Evolutionary conservation across 2,113 vertebrate genomes (phyloP).

Genomic region (Scalopus aquaticus): DNA sequence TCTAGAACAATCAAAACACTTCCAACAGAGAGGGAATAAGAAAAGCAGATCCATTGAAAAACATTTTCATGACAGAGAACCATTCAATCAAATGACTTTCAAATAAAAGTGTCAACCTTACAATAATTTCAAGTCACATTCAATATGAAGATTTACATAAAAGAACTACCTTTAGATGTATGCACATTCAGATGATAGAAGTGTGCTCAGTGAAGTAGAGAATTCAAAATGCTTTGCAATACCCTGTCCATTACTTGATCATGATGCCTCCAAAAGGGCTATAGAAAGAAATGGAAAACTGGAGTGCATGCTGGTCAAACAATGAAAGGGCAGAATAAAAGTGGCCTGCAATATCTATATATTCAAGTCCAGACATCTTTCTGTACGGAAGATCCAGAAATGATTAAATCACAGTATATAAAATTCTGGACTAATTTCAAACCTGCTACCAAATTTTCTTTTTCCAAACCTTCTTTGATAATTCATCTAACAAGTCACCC

Average conservation of each 20-base stretch:
- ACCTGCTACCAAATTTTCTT: background rate
- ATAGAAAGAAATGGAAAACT: background rate
- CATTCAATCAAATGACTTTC: conserved; percentile 41
- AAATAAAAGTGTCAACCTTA: background rate
- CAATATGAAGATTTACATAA: conserved; percentile 44
- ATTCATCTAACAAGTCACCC: background rate
- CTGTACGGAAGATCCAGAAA: background rate
- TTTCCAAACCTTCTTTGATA: background rate
- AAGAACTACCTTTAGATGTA: background rate
- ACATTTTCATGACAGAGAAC: conserved; percentile 43
- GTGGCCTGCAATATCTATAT: background rate
- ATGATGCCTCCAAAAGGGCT: background rate
- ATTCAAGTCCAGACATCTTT: background rate
- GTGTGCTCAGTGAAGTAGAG: conserved; percentile 11
- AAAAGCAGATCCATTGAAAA: conserved; percentile 32
- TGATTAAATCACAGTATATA: background rate
- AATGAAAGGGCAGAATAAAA: conserved; percentile 4
- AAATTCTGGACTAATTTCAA: background rate
- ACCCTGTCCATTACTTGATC: background rate
- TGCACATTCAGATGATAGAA: background rate
- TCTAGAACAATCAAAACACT: conserved; percentile 15
- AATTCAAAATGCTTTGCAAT: conserved; percentile 10
- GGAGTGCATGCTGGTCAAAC: background rate
- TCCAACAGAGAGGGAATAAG: background rate
- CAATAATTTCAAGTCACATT: conserved; percentile 50